Base-by-base conservation (phyloP, 2,797 vertebrate species). In the Neoniphon sammara region DNA sequence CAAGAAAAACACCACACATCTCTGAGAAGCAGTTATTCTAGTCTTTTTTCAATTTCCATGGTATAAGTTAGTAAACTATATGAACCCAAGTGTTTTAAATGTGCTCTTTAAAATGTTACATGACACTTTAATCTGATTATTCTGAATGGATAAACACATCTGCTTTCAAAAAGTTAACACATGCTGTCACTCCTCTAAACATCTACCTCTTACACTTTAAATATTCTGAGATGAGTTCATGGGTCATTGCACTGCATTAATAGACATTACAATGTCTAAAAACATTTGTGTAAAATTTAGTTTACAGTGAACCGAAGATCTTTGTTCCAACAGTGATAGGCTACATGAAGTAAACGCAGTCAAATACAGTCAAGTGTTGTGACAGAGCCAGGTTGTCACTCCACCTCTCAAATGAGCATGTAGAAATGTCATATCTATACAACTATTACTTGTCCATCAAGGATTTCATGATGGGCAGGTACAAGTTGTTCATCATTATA, bases 121-220 rank as follows among this genome's bases (percentile, higher is more conserved):
- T 52, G 31, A 71, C 8, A 21, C 23, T 12, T 23, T 31, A 31
- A 66, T 78, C 5, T 44, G 50, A 42, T 69, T 69, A 61, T 59
- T 55, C 68, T 31, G 15, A 53, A 44, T 54, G 7, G 49, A 66
- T 78, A 47, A 85, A 82, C 66, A 85, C 66, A 56, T 77, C 55
- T 69, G 75, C 78, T 85, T 69, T 81, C 52, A 53, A 67, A 66
- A 82, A 78, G 67, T 78, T 76, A 78, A 76, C 65, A 34, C 91
- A 92, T 91, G 89, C 91, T 87, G 84, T 75, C 84, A 91, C 84
- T 84, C 83, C 1, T 73, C 60, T 82, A 90, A 85, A 80, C 70
- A 78, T 81, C 54, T 78, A 55, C 63, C 56, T 68, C 77, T 42
- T 71, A 68, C 61, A 77, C 25, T 18, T n/a, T 70, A n/a, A 74